Base-by-base conservation (phyloP, 2,888 invertebrate genomes). In the Ectemnius lituratus region DNA sequence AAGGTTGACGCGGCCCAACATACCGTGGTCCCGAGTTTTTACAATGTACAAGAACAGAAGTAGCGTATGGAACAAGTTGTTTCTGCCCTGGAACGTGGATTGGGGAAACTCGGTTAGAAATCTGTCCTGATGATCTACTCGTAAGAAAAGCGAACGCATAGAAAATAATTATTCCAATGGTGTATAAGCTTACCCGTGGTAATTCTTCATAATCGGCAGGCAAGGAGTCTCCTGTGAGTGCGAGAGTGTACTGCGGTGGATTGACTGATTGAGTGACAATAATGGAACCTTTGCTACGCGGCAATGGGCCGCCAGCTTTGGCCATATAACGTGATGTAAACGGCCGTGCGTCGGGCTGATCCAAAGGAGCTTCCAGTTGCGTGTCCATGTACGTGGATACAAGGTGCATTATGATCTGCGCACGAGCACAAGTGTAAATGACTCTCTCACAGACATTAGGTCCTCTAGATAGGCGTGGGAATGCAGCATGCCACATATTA, bases 321-420 rank as follows among this genome's bases (percentile, higher is more conserved):
- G 88, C 89, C 81, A 87, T 89, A 57, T 90, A 89, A 68, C 87
- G 85, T 73, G 92, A 93, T 86, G 91, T 94, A 86, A 95, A 95
- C 1, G 95, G 93, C 65, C 94, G 92, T 0, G 93, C 93, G 75
- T 95, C 94, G 2, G 94, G 94, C 87, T 94, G 93, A 82, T 92
- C 92, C 2, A 94, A 93, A 58, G 94, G 91, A 20, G 95, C 92
- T 91, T 95, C 91, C 70, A 97, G 91, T 89, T 96, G 95, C 23
- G 95, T 94, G 91, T 98, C 98, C 92, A 98, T 92, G 91, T 98
- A 98, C 0, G 95, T 94, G 76, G 96, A 95, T 79, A 98, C 93
- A 82, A 97, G 91, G 90, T 97, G 97, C 93, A 97, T 95, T 74
- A 98, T 92, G 80, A 97, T 93, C 95, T 96, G 88, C 47, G 91